A percentile compares a stretch with the other conserved stretches of the same genome.
Conservation (phyloP, 2,113 vertebrate genomes). For the Nibea coibor region DNA sequence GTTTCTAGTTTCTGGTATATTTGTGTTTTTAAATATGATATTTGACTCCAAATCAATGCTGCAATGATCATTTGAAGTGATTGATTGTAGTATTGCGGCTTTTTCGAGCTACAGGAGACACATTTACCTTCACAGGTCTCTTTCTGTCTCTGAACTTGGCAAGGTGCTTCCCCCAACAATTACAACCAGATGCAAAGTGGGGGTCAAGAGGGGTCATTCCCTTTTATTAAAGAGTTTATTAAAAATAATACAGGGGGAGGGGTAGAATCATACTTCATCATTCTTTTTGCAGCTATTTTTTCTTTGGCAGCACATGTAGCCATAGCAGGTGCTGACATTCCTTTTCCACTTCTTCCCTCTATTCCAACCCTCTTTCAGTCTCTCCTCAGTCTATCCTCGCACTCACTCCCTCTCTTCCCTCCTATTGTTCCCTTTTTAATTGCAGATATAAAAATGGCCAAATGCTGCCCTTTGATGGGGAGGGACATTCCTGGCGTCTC, state of each 20-base stretch:
- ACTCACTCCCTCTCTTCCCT: conserved; percentile 38
- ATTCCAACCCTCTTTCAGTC: conserved; percentile 35
- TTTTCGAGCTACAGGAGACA: not conserved
- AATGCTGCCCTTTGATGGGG: conserved; percentile 77
- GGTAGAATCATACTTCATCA: conserved; percentile 47
- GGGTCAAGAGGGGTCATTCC: conserved; percentile 46
- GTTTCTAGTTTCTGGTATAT: not conserved
- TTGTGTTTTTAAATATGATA: not conserved
- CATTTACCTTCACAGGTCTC: conserved; percentile 19
- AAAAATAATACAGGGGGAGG: conserved; percentile 40
- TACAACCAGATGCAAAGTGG: conserved; percentile 63
- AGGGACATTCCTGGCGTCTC: conserved; percentile 79
- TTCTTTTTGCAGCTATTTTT: conserved; percentile 37
- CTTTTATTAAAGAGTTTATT: conserved; percentile 72
- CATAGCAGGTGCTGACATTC: conserved; percentile 74
- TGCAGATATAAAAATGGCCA: conserved; percentile 77
- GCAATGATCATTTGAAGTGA: not conserved
- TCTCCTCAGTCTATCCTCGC: conserved; percentile 24
- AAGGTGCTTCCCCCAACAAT: conserved; percentile 38
- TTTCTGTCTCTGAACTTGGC: conserved; percentile 32
- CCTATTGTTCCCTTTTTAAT: conserved; percentile 73
- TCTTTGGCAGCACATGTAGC: conserved; percentile 46
- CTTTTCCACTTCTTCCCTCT: conserved; percentile 27
- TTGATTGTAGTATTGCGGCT: not conserved
- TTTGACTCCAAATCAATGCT: not conserved